Conservation (phyloP, 2,797 vertebrate species). For the Potorous gilbertii region DNA sequence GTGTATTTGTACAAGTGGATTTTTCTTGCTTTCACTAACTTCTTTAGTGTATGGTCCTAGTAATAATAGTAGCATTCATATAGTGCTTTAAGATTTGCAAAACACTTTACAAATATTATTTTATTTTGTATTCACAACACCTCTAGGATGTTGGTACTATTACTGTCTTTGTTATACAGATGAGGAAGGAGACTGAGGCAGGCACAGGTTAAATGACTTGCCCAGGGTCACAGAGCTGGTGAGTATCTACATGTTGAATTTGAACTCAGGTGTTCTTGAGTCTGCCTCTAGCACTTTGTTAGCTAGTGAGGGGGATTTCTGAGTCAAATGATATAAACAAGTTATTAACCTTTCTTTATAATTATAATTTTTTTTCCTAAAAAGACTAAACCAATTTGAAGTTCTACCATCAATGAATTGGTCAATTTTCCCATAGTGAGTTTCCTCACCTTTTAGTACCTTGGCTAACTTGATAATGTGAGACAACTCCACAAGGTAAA, state of each 20-base stretch:
- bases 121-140: neutral
- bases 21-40: neutral
- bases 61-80: neutral
- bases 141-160: neutral
- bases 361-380: neutral
- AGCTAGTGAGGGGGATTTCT: neutral
- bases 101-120: neutral
- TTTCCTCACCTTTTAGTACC: neutral
- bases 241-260: neutral
- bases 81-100: neutral
- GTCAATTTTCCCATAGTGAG: neutral
- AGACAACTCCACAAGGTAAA: neutral
- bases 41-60: neutral
- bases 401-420: neutral
- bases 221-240: neutral
- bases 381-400: neutral
- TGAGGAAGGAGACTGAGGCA: neutral
- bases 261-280: neutral
- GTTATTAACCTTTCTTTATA: neutral
- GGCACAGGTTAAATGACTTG: neutral
- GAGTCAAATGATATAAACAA: neutral
- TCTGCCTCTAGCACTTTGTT: neutral
- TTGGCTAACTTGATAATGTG: neutral
- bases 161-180: neutral
- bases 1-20: neutral